Percentiles rank a stretch among this genome's conserved stretches.
Conservation (phyloP, 2,113 vertebrate genomes). For the Urocynchramus pylzowi region DNA sequence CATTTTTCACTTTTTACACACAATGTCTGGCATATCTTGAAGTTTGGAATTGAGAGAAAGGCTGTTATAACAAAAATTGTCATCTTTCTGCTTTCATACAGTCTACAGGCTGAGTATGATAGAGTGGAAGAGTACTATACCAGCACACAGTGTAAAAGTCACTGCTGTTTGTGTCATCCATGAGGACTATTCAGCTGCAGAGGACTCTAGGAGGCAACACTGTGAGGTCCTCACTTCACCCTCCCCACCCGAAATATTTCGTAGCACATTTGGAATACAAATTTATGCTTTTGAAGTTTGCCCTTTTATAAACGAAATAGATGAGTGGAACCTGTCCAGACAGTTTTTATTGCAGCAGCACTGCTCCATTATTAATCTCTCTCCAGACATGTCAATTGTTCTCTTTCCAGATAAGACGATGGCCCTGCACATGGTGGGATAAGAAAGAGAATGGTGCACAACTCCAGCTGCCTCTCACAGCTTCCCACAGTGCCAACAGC, state of each 20-base stretch:
- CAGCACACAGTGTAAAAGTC: neutral
- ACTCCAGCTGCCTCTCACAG: neutral
- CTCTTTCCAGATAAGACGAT: neutral
- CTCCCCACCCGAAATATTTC: neutral
- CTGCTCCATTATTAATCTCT: neutral
- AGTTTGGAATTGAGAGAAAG: neutral
- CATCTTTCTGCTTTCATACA: neutral
- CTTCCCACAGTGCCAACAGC: neutral
- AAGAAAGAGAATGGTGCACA: neutral
- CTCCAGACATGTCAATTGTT: neutral
- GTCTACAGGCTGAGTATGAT: neutral
- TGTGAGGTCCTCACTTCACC: neutral
- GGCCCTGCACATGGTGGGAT: neutral
- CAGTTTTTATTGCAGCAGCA: neutral
- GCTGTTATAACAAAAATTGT: neutral
- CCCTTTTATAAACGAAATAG: neutral
- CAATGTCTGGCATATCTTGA: neutral
- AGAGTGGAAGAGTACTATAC: neutral
- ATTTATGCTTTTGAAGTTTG: neutral
- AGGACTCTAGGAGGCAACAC: neutral
- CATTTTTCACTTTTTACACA: neutral
- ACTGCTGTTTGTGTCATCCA: neutral
- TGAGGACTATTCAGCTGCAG: neutral
- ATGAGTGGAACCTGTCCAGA: neutral
- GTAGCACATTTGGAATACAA: neutral